Evolutionary conservation across 2,888 invertebrate genomes (phyloP).

Genomic region (Caenorhabditis doughertyi): DNA sequence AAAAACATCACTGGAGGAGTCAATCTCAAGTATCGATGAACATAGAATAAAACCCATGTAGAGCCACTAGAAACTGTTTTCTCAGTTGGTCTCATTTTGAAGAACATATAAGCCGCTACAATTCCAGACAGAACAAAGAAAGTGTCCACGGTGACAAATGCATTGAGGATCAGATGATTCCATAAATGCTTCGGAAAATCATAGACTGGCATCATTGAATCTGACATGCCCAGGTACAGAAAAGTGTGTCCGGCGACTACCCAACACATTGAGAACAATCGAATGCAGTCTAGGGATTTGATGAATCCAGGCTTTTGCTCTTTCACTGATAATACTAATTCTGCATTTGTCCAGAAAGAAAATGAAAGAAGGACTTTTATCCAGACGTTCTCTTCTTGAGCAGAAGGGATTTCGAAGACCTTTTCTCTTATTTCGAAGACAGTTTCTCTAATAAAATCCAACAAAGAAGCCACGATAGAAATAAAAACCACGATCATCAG

Average conservation of each 20-base stretch:
- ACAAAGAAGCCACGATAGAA: slow-evolving; percentile 25
- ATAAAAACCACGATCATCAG: slow-evolving; percentile 37
- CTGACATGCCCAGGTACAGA: not conserved
- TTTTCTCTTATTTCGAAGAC: slow-evolving; percentile 17
- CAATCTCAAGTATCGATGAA: too few species aligned
- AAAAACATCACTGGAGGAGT: too few species aligned
- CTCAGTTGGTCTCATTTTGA: slow-evolving; percentile 48
- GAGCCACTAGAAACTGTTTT: not conserved
- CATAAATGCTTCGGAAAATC: slow-evolving; percentile 17
- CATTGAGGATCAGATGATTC: slow-evolving; percentile 59
- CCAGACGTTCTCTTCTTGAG: slow-evolving; percentile 7
- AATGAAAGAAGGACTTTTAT: slow-evolving; percentile 30
- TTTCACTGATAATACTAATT: slow-evolving; percentile 31
- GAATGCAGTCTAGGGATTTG: slow-evolving; percentile 69
- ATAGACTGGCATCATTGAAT: slow-evolving; percentile 1
- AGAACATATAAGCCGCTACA: slow-evolving; percentile 72
- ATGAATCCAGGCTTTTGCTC: slow-evolving; percentile 63
- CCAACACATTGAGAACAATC: slow-evolving; percentile 74
- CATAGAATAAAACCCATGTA: slow-evolving; percentile 60
- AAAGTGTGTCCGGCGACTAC: slow-evolving; percentile 65
- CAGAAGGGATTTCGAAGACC: too few species aligned
- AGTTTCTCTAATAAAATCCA: slow-evolving; percentile 48
- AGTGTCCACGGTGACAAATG: slow-evolving; percentile 71
- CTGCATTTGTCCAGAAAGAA: slow-evolving; percentile 34
- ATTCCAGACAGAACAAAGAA: slow-evolving; percentile 75